Evolutionary conservation across 2,888 invertebrate species (phyloP).

Genomic region (Cosmia pyralina): DNA sequence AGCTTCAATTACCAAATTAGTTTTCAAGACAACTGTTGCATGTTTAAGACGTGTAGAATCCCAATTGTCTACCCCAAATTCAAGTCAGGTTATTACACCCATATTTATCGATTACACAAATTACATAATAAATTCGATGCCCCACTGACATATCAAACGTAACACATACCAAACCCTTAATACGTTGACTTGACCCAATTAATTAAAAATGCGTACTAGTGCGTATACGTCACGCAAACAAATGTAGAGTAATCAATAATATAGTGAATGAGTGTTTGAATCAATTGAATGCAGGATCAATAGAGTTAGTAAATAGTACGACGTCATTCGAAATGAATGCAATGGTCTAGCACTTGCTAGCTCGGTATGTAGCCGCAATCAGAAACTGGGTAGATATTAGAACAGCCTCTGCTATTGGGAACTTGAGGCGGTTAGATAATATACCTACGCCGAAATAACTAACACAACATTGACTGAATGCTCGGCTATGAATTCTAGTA

Average conservation of each 20-base stretch:
- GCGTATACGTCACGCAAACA: constrained; percentile 69
- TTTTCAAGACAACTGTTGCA: constrained; percentile 16
- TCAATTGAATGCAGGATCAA: constrained; percentile 73
- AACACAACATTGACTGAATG: constrained; percentile 3
- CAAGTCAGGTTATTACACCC: constrained; percentile 57
- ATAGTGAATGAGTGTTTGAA: constrained; percentile 71
- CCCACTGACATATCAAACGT: constrained; percentile 60
- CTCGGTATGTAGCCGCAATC: constrained; percentile 55
- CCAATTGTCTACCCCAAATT: constrained; percentile 30
- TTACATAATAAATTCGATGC: constrained; percentile 61
- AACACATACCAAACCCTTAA: constrained; percentile 52
- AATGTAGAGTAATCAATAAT: constrained; percentile 72
- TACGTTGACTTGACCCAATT: constrained; percentile 80
- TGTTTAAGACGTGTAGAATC: background rate
- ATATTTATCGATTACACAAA: constrained; percentile 54
- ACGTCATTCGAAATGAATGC: constrained; percentile 74
- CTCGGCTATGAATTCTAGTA: constrained; percentile 18
- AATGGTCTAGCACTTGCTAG: constrained; percentile 62
- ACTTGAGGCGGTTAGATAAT: constrained; percentile 40
- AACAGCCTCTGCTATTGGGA: constrained; percentile 44
- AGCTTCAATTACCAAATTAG: constrained; percentile 27
- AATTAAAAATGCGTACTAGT: constrained; percentile 73
- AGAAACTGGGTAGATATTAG: constrained; percentile 56
- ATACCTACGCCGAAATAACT: constrained; percentile 34
- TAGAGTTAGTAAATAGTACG: constrained; percentile 74